Evolutionary conservation across 30 jellyfish, hydroid and myxozoan genomes (phyloP).

Genomic region (Aurelia sp.): DNA sequence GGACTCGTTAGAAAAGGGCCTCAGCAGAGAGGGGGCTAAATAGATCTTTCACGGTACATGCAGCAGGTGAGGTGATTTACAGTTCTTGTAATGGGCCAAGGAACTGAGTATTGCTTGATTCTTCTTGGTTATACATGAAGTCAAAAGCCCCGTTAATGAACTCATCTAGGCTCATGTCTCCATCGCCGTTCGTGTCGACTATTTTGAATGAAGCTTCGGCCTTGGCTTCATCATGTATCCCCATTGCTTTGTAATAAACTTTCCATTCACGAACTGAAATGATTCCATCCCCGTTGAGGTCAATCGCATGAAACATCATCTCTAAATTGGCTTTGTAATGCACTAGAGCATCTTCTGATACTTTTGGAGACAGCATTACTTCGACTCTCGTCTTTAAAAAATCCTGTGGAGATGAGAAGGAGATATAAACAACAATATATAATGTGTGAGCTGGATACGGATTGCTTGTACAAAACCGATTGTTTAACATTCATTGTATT

Average conservation of each 20-base stretch:
- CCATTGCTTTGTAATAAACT: constrained; percentile 65
- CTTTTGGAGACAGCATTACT: constrained; percentile 26
- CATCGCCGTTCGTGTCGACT: constrained; percentile 64
- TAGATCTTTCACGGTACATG: no score
- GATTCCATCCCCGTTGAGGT: constrained; percentile 61
- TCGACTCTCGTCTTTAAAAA: constrained; percentile 36
- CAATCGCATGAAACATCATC: constrained; percentile 63
- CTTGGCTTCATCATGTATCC: constrained; percentile 42
- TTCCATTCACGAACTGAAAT: constrained; percentile 71
- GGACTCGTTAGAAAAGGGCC: no score
- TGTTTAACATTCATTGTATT: no score
- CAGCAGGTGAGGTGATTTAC: neutral
- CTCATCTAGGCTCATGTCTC: constrained; percentile 67
- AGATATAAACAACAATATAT: neutral
- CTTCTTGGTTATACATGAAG: constrained; percentile 68
- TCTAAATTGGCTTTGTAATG: constrained; percentile 61
- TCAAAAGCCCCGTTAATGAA: constrained; percentile 61
- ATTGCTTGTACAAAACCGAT: no score
- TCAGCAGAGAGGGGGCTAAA: no score
- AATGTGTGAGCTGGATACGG: no score
- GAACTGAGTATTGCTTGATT: constrained; percentile 26
- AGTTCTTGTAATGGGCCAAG: constrained; percentile 58
- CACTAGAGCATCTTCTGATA: constrained; percentile 35
- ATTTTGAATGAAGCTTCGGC: constrained; percentile 66
- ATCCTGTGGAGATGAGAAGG: constrained; percentile 22